Percentiles rank a stretch among this genome's conserved stretches.
phyloP scores from a whole-genome alignment of 2,113 vertebrate species.

The Calonectris borealis region DNA sequence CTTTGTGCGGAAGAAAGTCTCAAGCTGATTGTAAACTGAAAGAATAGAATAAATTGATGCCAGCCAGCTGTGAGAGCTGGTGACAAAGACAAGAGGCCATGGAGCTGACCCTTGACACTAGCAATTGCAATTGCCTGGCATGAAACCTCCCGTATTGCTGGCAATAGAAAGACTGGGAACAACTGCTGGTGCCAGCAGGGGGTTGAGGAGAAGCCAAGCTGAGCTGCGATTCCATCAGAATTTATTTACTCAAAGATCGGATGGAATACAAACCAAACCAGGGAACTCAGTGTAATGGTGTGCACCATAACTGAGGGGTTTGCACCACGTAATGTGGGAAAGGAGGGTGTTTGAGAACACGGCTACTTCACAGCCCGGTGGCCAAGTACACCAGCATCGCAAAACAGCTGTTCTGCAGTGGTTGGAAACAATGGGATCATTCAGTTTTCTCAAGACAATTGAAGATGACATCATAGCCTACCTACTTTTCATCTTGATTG shows the following conservation, averaged over 20 bases:
- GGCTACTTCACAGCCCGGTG: background rate
- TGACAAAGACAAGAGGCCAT: conserved; percentile 15
- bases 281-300: accelerated
- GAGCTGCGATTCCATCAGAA: background rate
- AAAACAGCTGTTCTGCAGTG: background rate
- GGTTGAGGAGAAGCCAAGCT: background rate
- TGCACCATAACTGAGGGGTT: background rate
- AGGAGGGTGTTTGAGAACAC: background rate
- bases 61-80: conserved; percentile 40
- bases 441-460: background rate
- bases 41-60: conserved; percentile 2
- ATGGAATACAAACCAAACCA: background rate
- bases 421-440: background rate
- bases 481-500: background rate
- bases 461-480: background rate
- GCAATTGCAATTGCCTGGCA: conserved; percentile 1
- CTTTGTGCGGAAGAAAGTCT: background rate
- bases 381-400: background rate
- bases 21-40: background rate
- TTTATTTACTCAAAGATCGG: background rate
- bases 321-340: background rate
- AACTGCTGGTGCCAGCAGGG: background rate
- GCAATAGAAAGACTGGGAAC: background rate
- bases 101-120: conserved; percentile 19
- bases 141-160: background rate